phyloP scores from a whole-genome alignment of 2,888 invertebrate genomes.

The Oxyteleia sp. region DNA sequence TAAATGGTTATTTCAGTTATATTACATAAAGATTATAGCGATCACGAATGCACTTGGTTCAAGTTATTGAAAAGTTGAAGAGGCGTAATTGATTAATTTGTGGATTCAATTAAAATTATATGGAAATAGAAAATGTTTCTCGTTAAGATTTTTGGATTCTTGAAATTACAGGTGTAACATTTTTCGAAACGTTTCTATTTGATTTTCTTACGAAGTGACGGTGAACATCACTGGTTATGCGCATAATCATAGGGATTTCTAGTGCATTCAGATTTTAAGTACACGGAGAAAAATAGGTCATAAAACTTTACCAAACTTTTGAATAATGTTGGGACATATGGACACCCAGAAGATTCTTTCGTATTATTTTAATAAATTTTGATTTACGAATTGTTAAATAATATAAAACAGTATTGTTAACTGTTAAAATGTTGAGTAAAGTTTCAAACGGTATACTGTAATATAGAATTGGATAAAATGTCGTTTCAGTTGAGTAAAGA shows the following conservation, averaged over 20 bases:
- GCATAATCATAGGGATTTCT: not conserved
- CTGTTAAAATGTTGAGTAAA: too few relatives aligned
- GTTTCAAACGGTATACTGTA: too few relatives aligned
- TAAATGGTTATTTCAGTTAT: slow-evolving; percentile 5
- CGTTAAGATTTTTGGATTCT: not conserved
- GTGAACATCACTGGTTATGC: slow-evolving; percentile 14
- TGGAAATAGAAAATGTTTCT: too few relatives aligned
- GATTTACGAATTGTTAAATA: too few relatives aligned
- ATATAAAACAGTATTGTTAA: too few relatives aligned
- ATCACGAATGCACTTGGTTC: not conserved
- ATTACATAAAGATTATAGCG: not conserved
- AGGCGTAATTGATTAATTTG: not conserved
- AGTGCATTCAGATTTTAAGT: slow-evolving; percentile 15
- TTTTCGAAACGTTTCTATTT: not conserved
- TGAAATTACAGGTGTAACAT: not conserved
- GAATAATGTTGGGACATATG: too few relatives aligned
- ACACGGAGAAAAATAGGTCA: too few relatives aligned
- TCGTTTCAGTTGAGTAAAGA: too few relatives aligned
- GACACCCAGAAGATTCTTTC: too few relatives aligned
- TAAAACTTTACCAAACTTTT: too few relatives aligned
- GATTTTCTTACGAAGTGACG: not conserved
- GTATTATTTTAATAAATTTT: too few relatives aligned
- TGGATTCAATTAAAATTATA: not conserved
- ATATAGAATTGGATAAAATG: too few relatives aligned
- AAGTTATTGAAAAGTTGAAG: not conserved